Evolutionary conservation across 2,888 invertebrate species (phyloP).

Genomic region (Hirtodrosophila duncani): DNA sequence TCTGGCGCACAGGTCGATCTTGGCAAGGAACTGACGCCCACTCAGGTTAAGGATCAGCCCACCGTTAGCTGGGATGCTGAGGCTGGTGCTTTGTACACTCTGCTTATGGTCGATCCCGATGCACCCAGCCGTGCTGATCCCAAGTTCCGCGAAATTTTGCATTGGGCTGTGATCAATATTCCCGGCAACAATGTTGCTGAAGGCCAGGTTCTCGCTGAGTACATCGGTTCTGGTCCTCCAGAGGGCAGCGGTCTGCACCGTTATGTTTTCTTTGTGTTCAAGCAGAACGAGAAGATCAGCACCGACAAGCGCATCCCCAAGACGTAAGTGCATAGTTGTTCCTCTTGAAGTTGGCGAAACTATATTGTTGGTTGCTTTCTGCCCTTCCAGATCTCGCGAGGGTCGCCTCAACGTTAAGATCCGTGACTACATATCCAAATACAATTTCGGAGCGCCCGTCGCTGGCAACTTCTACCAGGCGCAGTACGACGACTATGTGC

Average conservation of each 20-base stretch:
- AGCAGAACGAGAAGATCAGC: slow-evolving; percentile 80
- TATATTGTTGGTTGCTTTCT: neutral
- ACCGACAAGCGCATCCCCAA: slow-evolving; percentile 62
- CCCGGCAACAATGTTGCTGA: slow-evolving; percentile 84
- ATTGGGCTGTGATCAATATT: slow-evolving; percentile 94
- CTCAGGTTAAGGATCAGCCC: slow-evolving; percentile 79
- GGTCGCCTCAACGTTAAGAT: slow-evolving; percentile 83
- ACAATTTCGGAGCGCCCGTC: slow-evolving; percentile 85
- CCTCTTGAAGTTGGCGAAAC: too few relatives aligned
- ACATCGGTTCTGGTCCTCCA: slow-evolving; percentile 92
- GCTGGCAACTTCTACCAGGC: slow-evolving; percentile 91
- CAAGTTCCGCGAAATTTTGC: slow-evolving; percentile 90
- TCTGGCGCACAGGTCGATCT: slow-evolving; percentile 79
- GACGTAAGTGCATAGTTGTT: slow-evolving; percentile 54
- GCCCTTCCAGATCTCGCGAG: slow-evolving; percentile 72
- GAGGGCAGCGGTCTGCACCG: slow-evolving; percentile 87
- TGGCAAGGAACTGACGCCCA: slow-evolving; percentile 87
- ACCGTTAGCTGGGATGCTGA: slow-evolving; percentile 71
- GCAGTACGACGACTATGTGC: slow-evolving; percentile 89
- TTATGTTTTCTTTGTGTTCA: slow-evolving; percentile 88
- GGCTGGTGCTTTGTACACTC: slow-evolving; percentile 67
- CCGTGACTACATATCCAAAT: slow-evolving; percentile 85
- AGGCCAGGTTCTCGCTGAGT: slow-evolving; percentile 88
- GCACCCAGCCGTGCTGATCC: slow-evolving; percentile 91
- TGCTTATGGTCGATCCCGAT: slow-evolving; percentile 85